Evolutionary conservation across 1,140 invertebrate species (phyloP).

Genomic region (Zophobas atratus): DNA sequence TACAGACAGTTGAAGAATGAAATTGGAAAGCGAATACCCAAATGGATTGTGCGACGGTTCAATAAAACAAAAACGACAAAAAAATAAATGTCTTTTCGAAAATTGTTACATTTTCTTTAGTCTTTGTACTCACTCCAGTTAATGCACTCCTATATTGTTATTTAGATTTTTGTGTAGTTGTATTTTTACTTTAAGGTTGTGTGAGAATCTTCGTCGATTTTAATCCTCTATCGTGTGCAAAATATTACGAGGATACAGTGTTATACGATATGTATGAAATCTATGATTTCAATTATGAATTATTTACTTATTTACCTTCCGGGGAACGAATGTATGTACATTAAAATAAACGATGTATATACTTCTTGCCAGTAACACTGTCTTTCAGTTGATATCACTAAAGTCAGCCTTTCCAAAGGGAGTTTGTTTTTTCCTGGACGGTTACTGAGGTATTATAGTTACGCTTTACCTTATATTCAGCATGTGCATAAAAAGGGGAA

Average conservation of each 20-base stretch:
- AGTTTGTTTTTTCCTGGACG: too few relatives aligned
- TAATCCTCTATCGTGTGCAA: conserved; percentile 4
- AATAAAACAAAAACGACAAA: conserved; percentile 42
- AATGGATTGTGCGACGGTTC: conserved; percentile 58
- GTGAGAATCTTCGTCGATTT: conserved; percentile 7
- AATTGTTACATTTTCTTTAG: background rate
- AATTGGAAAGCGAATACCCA: conserved; percentile 68
- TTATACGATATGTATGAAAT: conserved; percentile 25
- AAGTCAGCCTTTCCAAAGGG: too few relatives aligned
- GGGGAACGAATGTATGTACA: conserved; percentile 3
- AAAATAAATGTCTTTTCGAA: conserved; percentile 5
- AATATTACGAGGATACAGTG: conserved; percentile 2
- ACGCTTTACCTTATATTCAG: too few relatives aligned
- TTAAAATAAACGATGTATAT: conserved; percentile 9
- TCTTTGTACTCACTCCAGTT: background rate
- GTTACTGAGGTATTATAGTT: too few relatives aligned
- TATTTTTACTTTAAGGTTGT: background rate
- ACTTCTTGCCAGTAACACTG: background rate
- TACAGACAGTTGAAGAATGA: conserved; percentile 82
- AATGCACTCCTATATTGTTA: background rate
- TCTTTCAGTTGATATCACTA: background rate
- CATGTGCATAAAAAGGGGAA: too few relatives aligned
- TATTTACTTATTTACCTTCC: background rate
- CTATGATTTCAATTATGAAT: conserved; percentile 11
- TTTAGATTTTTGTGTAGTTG: background rate